These are phyloP conservation scores for Catharus minimus DNA, from an alignment of 2,113 vertebrate species.

Conservation along the genomic window DNA sequence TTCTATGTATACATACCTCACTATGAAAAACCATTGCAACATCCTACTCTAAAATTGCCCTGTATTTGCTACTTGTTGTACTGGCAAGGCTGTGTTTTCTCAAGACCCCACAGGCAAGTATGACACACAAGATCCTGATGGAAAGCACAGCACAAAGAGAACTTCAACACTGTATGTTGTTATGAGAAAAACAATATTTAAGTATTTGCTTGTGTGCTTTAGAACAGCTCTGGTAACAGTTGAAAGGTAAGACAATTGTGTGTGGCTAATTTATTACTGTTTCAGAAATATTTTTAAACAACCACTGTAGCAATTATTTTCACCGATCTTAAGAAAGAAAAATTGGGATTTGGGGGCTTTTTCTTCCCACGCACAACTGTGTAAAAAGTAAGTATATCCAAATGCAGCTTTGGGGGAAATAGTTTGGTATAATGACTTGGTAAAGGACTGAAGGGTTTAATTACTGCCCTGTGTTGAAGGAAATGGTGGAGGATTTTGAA, in stretches of 20 bases:
- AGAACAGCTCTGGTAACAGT: background rate
- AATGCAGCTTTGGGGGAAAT: conserved; percentile 85
- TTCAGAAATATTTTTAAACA: conserved; percentile 44
- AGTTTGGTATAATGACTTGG: conserved; percentile 83
- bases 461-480: conserved; percentile 80
- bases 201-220: background rate
- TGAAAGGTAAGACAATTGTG: background rate
- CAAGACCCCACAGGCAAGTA: background rate
- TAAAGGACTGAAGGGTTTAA: conserved; percentile 81
- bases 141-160: background rate
- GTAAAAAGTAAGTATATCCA: conserved; percentile 81
- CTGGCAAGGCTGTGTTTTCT: background rate
- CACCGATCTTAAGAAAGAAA: background rate
- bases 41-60: background rate
- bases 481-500: conserved; percentile 75
- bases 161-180: background rate
- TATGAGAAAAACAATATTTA: background rate
- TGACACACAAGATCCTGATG: background rate
- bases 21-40: background rate
- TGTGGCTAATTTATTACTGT: conserved; percentile 37
- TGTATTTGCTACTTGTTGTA: background rate
- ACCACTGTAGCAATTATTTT: background rate
- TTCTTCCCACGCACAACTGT: conserved; percentile 75
- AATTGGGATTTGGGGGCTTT: conserved; percentile 70
- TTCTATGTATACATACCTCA: background rate